Percentiles rank a stretch among this genome's conserved stretches.
Evolutionary conservation across 2,888 invertebrate species (phyloP).

Genomic region (Argyresthia albistria): DNA sequence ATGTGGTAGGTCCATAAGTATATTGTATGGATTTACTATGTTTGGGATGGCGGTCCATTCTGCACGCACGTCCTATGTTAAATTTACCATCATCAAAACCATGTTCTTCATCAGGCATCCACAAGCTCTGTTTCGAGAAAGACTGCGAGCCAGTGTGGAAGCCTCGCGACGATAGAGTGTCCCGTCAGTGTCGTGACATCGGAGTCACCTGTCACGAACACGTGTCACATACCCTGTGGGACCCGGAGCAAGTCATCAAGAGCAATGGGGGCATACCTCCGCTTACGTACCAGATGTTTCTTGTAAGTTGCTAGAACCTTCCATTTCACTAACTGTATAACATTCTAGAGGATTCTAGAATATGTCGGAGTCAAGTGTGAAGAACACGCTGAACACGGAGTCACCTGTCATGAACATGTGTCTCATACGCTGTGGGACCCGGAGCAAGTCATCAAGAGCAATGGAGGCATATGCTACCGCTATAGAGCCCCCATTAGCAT

Average conservation of each 20-base stretch:
- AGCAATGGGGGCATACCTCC: conserved; percentile 81
- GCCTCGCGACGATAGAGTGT: conserved; percentile 72
- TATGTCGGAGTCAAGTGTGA: too few relatives aligned
- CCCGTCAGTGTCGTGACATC: conserved; percentile 62
- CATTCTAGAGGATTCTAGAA: too few relatives aligned
- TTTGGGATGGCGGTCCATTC: too few relatives aligned
- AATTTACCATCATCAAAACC: too few relatives aligned
- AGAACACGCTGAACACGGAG: too few relatives aligned
- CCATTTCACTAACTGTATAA: too few relatives aligned
- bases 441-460: conserved; percentile 73
- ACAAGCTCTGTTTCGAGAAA: conserved; percentile 72
- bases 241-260: conserved; percentile 75
- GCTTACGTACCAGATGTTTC: conserved; percentile 79
- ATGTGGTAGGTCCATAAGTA: too few relatives aligned
- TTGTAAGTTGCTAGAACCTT: conserved; percentile 48
- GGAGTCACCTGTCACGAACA: conserved; percentile 72
- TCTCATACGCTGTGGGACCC: conserved; percentile 84
- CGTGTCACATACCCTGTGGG: conserved; percentile 82
- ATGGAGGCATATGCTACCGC: conserved; percentile 80
- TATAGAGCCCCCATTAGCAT: too few relatives aligned
- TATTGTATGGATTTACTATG: too few relatives aligned
- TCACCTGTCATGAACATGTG: conserved; percentile 72
- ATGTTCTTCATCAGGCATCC: conserved; percentile 36
- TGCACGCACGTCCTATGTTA: too few relatives aligned
- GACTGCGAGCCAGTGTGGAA: conserved; percentile 83